Evolutionary conservation across 2,797 vertebrate species (phyloP), one percentile per base, ranked within the genome.

Genomic region (Zalophus californianus): DNA sequence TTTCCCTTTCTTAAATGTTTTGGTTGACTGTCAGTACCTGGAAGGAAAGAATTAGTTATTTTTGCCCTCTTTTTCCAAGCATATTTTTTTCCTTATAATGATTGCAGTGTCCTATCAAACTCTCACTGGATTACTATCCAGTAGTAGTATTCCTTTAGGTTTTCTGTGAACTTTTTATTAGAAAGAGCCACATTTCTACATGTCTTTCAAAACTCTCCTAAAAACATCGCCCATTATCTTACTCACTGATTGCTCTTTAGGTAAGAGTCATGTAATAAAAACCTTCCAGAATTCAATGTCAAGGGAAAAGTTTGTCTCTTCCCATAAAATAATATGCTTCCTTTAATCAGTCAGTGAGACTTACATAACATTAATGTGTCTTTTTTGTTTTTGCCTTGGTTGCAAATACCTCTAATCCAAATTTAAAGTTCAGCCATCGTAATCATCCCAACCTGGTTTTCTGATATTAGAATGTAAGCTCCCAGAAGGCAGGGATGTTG

Each of bases 121-220:
- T 83, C 68, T 79, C 64, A 64, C 82, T 85, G 80, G 56, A 20
- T 85, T 89, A 72, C 32, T 38, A 64, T 35, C 13, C 25, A 88
- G 44, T 82, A 62, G 6, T 82, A 62, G 4, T 32, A 68, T 50
- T 86, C 15, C 52, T 93, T 52, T 70, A 78, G 29, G 11, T 89
- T 95, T 88, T 84, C 66, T 84, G 5, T 75, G 18, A 73, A 38
- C 78, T 85, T 91, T 82, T 77, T 80, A 50, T 12, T 77, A 80
- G 58, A 83, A 73, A 90, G 56, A 91, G 56, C 35, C 82, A 70
- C 44, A 64, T 66, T 97, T 97, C 64, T 93, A 1, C 48, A 87
- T 60, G 27, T 84, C 62, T 93, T 78, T 25, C 27, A 88, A 78
- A 95, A 64, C 35, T 94, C 48, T 85, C 41, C 58, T 86, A 78